Base-by-base conservation (phyloP, 30 jellyfish, hydroid and myxozoan genomes). In the Hydractinia echinata region DNA sequence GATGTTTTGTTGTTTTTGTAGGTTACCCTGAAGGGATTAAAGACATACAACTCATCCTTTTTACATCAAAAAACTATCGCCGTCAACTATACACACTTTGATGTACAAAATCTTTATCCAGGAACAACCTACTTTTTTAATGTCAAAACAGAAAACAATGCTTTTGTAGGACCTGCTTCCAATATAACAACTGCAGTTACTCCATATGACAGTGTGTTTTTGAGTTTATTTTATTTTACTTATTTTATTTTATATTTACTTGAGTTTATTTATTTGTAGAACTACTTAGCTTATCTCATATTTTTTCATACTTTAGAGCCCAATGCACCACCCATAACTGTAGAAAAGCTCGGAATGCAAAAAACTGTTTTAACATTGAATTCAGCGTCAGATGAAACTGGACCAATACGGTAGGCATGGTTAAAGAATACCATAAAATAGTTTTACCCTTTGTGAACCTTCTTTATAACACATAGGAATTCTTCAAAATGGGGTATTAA, bases 121-220 rank as follows among this genome's bases (percentile, higher is more conserved):
- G 76, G 76, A 19, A 66, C 76, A 66, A 66, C 10, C 1, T 66
- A 66, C 15, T 8, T 7, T 4, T 19, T 66, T 13, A 19, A 7
- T 66, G 76, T 66, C 21, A 66, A 66, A 19, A 52, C 76, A 66
- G 76, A 66, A 66, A 66, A 49, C 44, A 30, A 30, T 6, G 44
- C 44, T 6, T 49, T 7, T 6, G 44, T 19, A 66, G 76, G 76
- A 19, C 76, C 76, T 6, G 21, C 76, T 6, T 66, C 76, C 15
- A 16, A 60, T 13, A 6, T 13, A 52, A 66, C 44, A 19, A 7
- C 21, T 66, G 15, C 4, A 7, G 44, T 13, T 8, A 19, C 44
- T 49, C 15, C 76, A 8, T 66, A 66, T 13, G 76, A 66, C 44
- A 52, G 76, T 66, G 0, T 4, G 15, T 8, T 66, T 66, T 66